Evolutionary conservation across 1,140 invertebrate species (phyloP), one percentile per base, ranked within the genome.

Genomic region (Papilio dardanus): DNA sequence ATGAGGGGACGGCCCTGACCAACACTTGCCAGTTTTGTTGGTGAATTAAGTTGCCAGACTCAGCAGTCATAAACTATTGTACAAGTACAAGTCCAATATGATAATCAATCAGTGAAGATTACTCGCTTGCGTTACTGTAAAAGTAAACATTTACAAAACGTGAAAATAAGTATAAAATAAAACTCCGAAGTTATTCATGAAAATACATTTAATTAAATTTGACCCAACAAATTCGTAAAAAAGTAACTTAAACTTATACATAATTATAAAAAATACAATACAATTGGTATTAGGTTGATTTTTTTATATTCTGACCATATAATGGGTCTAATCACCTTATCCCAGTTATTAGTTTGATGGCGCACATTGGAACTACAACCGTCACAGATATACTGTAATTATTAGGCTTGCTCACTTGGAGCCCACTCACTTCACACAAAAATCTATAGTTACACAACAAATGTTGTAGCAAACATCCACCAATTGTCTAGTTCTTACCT

Each of bases 191-290:
- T 5, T 46, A 28, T 2, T 16, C 54, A 62, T 62, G 24, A 62
- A 62, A 62, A 62, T 62, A 62, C 24, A 62, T 62, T 62, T 62
- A 28, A 62, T 62, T 62, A 30, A 28, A 54, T 7, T 50, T 58
- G 54, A 62, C 54, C 54, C 54, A 62, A 62, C 8, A 62, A 62
- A 28, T 28, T 50, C 24, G 6, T 62, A 28, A 28, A 62, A 62
- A 62, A 62, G 24, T 54, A 12, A 14, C 50, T 54, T 54, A 54
- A 24, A 16, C 10, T 14, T 28, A 62, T 5, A 46, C 42, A 46
- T n/a, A 46, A n/a, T 7, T 37, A 12, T 46, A 46, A 46, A 28
- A 24, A 3, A 62, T 62, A 62, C 21, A 3, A 0, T 28, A 62
- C 54, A 24, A 58, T 28, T 24, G 12, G 12, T 46, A 6, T 46